Conservation (phyloP, 2,888 invertebrate genomes). For the Allolobophora icterica region DNA sequence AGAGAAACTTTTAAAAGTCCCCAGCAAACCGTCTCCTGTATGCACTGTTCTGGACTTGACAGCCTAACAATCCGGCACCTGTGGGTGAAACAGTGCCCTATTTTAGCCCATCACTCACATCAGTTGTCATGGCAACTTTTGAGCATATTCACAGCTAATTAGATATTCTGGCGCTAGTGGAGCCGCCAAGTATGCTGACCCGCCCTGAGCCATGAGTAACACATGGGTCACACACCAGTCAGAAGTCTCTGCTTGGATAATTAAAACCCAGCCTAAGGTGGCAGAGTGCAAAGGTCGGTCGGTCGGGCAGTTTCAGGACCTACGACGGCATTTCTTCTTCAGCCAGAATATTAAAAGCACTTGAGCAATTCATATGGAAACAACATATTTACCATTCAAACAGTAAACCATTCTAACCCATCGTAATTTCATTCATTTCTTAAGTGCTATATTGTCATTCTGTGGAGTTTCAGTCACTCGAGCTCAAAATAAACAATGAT, state of each 20-base stretch:
- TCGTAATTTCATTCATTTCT: neutral
- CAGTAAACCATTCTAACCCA: neutral
- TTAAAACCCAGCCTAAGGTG: conserved; percentile 17
- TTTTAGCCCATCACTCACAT: neutral
- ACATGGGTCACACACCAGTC: neutral
- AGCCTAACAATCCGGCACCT: too few relatives aligned
- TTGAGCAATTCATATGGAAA: neutral
- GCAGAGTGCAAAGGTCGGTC: neutral
- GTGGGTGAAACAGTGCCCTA: neutral
- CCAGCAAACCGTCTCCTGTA: neutral
- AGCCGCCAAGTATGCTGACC: neutral
- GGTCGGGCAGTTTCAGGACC: neutral
- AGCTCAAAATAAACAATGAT: neutral
- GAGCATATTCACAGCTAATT: neutral
- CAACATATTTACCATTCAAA: neutral
- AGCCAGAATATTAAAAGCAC: neutral
- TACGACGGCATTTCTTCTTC: neutral
- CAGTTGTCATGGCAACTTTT: conserved; percentile 6
- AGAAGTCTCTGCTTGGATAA: neutral
- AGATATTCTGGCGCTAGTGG: neutral
- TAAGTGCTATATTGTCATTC: too few relatives aligned
- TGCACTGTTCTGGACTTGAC: too few relatives aligned
- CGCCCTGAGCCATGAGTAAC: conserved; percentile 7
- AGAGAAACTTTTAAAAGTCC: neutral
- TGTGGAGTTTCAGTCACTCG: neutral